Percentiles rank a stretch among this genome's conserved stretches.
Conservation (phyloP, 2,888 invertebrate species). For the Mythimna lalbum region DNA sequence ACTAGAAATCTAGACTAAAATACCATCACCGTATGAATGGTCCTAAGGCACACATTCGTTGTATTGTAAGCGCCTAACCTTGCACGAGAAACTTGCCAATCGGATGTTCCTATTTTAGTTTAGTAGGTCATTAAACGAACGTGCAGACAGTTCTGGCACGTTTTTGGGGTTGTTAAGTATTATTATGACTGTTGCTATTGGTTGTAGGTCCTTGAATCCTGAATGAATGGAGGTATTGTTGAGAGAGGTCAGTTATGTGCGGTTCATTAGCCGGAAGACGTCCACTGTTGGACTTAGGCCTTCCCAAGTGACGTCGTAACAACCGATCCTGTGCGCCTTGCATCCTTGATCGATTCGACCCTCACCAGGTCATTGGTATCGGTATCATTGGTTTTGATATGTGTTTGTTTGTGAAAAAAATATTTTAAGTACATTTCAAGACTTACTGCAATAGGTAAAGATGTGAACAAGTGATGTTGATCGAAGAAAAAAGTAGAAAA, state of each 20-base stretch:
- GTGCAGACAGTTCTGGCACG: constrained; percentile 46
- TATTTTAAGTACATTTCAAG: too few species aligned
- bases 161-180: constrained; percentile 56
- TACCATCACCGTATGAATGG: constrained; percentile 69
- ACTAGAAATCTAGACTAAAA: constrained; percentile 49
- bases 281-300: too few species aligned
- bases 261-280: too few species aligned
- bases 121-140: constrained; percentile 84
- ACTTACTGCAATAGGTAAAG: constrained; percentile 1
- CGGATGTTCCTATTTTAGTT: constrained; percentile 82
- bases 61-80: constrained; percentile 76
- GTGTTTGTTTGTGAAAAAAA: not conserved
- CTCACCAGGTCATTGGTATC: too few species aligned
- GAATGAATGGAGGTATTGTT: constrained; percentile 18
- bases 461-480: too few species aligned
- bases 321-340: too few species aligned
- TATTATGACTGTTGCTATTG: constrained; percentile 31
- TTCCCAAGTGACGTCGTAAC: too few species aligned
- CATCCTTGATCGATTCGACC: too few species aligned
- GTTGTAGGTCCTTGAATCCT: constrained; percentile 20
- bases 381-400: not conserved
- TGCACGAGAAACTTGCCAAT: constrained; percentile 77
- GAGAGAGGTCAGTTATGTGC: constrained; percentile 10
- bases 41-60: constrained; percentile 66
- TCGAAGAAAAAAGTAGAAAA: not conserved